Base-by-base conservation (phyloP, 2,888 invertebrate species). In the Nomada goodeniana region DNA sequence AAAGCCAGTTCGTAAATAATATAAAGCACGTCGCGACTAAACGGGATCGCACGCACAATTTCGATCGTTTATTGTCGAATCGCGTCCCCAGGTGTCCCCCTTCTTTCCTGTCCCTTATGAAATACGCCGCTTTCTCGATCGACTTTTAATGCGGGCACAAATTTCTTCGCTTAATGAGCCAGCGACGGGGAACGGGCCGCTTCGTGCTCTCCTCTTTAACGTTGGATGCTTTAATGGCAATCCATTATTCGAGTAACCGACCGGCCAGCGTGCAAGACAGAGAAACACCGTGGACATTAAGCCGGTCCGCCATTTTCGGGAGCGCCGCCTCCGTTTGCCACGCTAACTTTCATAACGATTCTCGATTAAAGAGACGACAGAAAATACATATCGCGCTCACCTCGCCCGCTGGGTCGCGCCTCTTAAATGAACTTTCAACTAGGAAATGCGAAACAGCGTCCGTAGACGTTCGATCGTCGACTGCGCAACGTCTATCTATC, bases 131-230 rank as follows among this genome's bases (percentile, higher is more conserved):
- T 82, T 64, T 75, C 53, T 42, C 67, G 71, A 55, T 79, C 61
- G 57, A 72, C 55, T 80, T 80, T 73, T 73, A 72, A 68, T 42
- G 11, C 61, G 26, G 23, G 52, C 83, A 59, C 26, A 64, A 80
- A 79, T 77, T 72, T 75, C 68, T 75, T 77, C 60, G 23, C 59
- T 71, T 68, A 81, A 81, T 26, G 63, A 81, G 71, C 18, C 42
- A 36, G 52, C 42, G 36, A 29, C 67, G 47, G 18, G 2, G 55
- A 44, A 64, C 71, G 53, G 36, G 53, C 20, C 26, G 20, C 55
- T 65, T 61, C 70, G 76, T 53, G 57, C 76, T 76, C 76, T 86
- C 86, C 87, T 85, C 87, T 87, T 87, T 87, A 87, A 87, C 76
- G 52, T 50, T 50, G 55, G 77, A 59, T 68, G 60, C 85, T 85